phyloP scores from a whole-genome alignment of 1,140 invertebrate genomes.

The Pogonomyrmex barbatus region DNA sequence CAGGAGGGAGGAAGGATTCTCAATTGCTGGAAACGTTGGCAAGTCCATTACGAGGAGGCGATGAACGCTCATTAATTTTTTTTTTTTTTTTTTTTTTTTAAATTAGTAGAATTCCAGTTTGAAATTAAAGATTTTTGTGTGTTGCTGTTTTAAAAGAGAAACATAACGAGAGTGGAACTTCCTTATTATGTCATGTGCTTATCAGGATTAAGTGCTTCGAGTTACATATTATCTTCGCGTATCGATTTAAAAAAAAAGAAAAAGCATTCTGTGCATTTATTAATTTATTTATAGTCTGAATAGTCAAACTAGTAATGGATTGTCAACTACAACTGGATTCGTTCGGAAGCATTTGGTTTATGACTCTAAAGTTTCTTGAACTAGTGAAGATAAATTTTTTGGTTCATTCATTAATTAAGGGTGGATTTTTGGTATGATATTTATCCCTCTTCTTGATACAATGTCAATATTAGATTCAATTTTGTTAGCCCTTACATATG shows the following conservation, averaged over 20 bases:
- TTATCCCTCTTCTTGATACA: conserved; percentile 22
- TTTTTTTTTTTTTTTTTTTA: conserved; percentile 37
- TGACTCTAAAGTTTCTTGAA: conserved; percentile 34
- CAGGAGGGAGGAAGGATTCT: conserved; percentile 75
- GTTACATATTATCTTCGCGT: conserved; percentile 28
- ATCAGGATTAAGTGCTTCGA: conserved; percentile 65
- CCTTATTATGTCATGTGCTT: conserved; percentile 57
- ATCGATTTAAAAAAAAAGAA: conserved; percentile 4
- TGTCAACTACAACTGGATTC: conserved; percentile 67
- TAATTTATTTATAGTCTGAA: conserved; percentile 54
- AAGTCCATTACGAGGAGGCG: conserved; percentile 78
- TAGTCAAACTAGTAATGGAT: conserved; percentile 72
- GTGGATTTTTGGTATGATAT: conserved; percentile 14
- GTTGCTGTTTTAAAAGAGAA: conserved; percentile 54
- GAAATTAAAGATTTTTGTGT: conserved; percentile 59
- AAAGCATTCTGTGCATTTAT: conserved; percentile 47
- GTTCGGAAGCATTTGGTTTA: conserved; percentile 51
- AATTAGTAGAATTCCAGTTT: conserved; percentile 55
- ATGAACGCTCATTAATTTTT: conserved; percentile 65
- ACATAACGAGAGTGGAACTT: conserved; percentile 50
- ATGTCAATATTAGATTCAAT: conserved; percentile 30
- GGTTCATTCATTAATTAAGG: conserved; percentile 30
- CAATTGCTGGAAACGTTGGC: conserved; percentile 79
- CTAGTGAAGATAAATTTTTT: conserved; percentile 54
- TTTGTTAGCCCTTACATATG: conserved; percentile 18